These are phyloP conservation scores for Dolomedes plantarius DNA, from an alignment of 2,888 invertebrate genomes.

Conservation along the genomic window DNA sequence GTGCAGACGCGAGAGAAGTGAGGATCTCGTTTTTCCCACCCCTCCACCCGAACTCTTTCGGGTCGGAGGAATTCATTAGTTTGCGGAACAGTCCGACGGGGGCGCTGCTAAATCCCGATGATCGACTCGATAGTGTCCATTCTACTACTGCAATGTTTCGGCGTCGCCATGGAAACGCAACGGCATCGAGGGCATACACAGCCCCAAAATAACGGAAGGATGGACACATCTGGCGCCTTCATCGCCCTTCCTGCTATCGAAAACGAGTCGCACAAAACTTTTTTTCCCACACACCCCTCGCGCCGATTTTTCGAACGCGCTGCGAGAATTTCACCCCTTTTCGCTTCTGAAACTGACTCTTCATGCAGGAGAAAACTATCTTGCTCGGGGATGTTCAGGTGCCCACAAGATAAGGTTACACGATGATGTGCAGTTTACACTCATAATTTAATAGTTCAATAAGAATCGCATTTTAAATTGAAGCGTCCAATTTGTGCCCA, in stretches of 20 bases:
- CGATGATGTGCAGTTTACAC: too few relatives aligned
- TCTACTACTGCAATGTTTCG: constrained; percentile 71
- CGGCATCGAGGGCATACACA: constrained; percentile 65
- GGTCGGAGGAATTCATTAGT: constrained; percentile 69
- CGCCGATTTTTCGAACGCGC: too few relatives aligned
- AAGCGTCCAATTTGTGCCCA: too few relatives aligned
- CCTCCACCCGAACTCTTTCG: constrained; percentile 44
- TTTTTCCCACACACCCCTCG: not conserved
- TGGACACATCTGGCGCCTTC: constrained; percentile 19
- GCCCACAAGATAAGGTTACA: too few relatives aligned
- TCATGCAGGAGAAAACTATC: too few relatives aligned
- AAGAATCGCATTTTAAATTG: too few relatives aligned
- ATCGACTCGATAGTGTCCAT: constrained; percentile 71
- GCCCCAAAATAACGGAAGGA: constrained; percentile 46
- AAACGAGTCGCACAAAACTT: constrained; percentile 24
- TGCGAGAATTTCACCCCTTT: too few relatives aligned
- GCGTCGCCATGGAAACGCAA: constrained; percentile 55
- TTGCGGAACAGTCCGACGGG: constrained; percentile 66
- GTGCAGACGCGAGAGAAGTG: not conserved
- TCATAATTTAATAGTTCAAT: too few relatives aligned
- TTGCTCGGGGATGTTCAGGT: too few relatives aligned
- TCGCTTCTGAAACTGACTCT: too few relatives aligned
- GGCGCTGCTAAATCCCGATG: constrained; percentile 70
- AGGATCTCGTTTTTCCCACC: constrained; percentile 29
- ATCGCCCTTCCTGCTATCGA: constrained; percentile 23